Evolutionary conservation across 2,113 vertebrate genomes (phyloP).

Genomic region (Ondatra zibethicus): DNA sequence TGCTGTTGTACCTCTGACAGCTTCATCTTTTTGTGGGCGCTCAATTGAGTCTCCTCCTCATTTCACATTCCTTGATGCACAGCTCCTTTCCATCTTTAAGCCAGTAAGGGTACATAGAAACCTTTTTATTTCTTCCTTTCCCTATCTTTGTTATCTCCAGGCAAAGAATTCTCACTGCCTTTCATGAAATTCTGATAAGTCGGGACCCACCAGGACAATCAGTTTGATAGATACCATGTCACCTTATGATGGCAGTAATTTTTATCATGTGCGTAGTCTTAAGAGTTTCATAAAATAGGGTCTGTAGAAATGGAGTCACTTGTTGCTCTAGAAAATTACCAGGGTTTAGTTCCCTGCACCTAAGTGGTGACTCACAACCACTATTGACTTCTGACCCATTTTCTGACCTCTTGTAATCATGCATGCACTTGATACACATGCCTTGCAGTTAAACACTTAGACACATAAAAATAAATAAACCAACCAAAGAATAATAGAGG

Average conservation of each 20-base stretch:
- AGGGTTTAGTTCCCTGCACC: neutral
- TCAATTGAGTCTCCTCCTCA: neutral
- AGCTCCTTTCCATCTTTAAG: neutral
- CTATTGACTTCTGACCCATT: neutral
- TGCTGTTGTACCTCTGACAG: neutral
- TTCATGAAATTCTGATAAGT: constrained; percentile 3
- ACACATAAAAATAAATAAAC: neutral
- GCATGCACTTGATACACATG: neutral
- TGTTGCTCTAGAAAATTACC: neutral
- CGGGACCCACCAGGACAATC: neutral
- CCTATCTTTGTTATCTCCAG: constrained; percentile 31
- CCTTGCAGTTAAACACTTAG: neutral
- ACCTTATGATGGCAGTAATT: neutral
- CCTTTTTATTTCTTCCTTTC: neutral
- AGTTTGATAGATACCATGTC: neutral
- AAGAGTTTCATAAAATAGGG: neutral
- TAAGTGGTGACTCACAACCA: neutral
- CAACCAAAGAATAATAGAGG: neutral
- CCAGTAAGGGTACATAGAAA: neutral
- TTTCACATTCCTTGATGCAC: neutral
- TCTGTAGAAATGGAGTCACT: neutral
- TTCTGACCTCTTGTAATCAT: neutral
- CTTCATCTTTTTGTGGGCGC: neutral
- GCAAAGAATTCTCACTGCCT: neutral
- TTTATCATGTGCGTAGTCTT: neutral